Conservation (phyloP, 2,797 vertebrate species). For the Lagorchestes hirsutus region DNA sequence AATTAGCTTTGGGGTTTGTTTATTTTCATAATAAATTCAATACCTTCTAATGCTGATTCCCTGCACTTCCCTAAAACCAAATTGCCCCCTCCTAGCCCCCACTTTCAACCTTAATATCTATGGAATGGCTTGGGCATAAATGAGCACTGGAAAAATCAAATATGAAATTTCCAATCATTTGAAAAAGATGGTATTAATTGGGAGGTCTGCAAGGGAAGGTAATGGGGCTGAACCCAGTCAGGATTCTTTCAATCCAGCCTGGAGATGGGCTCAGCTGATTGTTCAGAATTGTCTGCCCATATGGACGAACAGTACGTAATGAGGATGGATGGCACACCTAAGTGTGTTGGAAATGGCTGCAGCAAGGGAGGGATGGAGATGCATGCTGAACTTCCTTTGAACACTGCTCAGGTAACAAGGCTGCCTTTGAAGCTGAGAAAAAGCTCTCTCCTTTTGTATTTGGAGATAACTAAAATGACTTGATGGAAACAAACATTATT, state of each 20-base stretch:
- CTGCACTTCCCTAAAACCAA: background rate
- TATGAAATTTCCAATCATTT: constrained; percentile 61
- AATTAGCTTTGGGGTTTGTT: constrained; percentile 5
- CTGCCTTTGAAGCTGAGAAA: constrained; percentile 63
- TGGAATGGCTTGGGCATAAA: constrained; percentile 53
- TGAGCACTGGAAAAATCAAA: constrained; percentile 66
- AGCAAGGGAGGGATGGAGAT: constrained; percentile 81
- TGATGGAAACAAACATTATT: constrained; percentile 75
- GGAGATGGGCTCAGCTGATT: constrained; percentile 64
- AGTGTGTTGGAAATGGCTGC: constrained; percentile 76
- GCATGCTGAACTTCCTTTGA: constrained; percentile 75
- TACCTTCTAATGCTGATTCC: background rate
- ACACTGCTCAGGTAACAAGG: constrained; percentile 44
- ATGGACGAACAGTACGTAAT: constrained; percentile 82
- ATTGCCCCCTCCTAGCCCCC: background rate
- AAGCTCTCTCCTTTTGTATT: constrained; percentile 61
- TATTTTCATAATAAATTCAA: constrained; percentile 38
- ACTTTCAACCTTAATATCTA: constrained; percentile 9
- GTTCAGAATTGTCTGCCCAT: constrained; percentile 75
- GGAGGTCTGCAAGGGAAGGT: constrained; percentile 49
- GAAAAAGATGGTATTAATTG: constrained; percentile 70
- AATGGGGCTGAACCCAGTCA: constrained; percentile 13
- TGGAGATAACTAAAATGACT: constrained; percentile 69
- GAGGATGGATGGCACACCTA: constrained; percentile 85
- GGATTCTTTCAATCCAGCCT: constrained; percentile 76